Base-by-base conservation (phyloP, 2,888 invertebrate species). In the Myathropa florea region DNA sequence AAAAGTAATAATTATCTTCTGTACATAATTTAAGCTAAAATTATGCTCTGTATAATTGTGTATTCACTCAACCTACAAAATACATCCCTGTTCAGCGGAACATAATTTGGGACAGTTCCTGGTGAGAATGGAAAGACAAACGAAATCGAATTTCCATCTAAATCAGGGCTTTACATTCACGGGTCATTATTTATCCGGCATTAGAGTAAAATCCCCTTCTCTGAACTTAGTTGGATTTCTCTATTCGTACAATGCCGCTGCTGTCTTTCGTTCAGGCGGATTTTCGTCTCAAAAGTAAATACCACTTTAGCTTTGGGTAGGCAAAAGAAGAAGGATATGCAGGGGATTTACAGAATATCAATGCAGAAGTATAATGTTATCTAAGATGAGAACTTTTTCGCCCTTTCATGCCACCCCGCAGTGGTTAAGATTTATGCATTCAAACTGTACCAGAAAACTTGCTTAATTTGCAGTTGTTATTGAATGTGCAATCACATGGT, bases 111-210 rank as follows among this genome's bases (percentile, higher is more conserved):
- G 61, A 53, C 61, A 63, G 53, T 60, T 18, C 28, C 14, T 14
- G 23, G 36, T 39, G 63, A 28, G 53, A 46, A 65, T 60, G 60
- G 33, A 57, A 33, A 70, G 53, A 21, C 79, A 79, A 78, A 83
- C 83, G 82, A 86, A 88, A 89, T 89, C 88, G 89, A 89, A 89
- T 88, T 88, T 88, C 88, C 77, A 88, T 85, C 79, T 86, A 83
- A 83, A 83, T 86, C 83, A 83, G 79, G 78, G 83, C 78, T 86
- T 83, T 89, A 88, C 87, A 89, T 88, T 88, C 88, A 83, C 89
- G 88, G 88, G 84, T 89, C 90, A 90, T 90, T 89, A 90, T 89
- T 90, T 89, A 90, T 88, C 77, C 57, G 88, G 90, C 82, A 90
- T 90, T 90, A 89, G 78, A 79, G 82, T 80, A 75, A 89, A 90